phyloP scores from a whole-genome alignment of 2,888 invertebrate genomes.

The Xanthorhoe spadicearia region DNA sequence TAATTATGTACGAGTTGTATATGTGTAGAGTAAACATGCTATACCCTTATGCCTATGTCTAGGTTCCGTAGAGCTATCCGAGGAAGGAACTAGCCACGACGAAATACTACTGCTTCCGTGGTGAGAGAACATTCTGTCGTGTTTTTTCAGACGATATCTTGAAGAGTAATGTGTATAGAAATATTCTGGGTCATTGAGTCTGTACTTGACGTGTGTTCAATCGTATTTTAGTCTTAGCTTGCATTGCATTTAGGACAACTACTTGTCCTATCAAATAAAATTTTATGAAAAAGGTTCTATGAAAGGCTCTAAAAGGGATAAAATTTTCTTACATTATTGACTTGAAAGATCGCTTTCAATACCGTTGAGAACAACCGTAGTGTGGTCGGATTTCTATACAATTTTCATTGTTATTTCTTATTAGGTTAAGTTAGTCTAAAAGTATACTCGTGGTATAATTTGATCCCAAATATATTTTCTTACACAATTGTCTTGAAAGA shows the following conservation, averaged over 20 bases:
- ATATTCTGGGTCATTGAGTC: conserved; percentile 37
- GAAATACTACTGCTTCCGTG: conserved; percentile 39
- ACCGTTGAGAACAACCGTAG: no score
- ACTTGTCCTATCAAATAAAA: not conserved
- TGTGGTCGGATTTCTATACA: no score
- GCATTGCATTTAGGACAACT: conserved; percentile 7
- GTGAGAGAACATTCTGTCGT: conserved; percentile 33
- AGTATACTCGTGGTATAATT: no score
- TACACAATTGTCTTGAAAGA: no score
- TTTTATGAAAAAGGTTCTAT: no score
- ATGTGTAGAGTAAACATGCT: conserved; percentile 3
- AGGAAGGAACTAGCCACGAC: conserved; percentile 38
- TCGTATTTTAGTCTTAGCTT: conserved; percentile 11
- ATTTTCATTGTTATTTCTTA: no score
- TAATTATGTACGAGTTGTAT: not conserved
- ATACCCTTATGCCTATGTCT: conserved; percentile 4
- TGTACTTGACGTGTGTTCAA: conserved; percentile 24
- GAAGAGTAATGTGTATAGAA: conserved; percentile 26
- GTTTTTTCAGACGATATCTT: conserved; percentile 31
- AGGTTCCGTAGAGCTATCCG: conserved; percentile 35
- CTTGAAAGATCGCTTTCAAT: no score
- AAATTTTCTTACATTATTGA: no score
- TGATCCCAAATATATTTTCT: no score
- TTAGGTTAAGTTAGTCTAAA: no score
- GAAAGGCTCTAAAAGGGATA: no score